Conservation (phyloP, 1,140 invertebrate species). For the Stegodyphus mimosarum region DNA sequence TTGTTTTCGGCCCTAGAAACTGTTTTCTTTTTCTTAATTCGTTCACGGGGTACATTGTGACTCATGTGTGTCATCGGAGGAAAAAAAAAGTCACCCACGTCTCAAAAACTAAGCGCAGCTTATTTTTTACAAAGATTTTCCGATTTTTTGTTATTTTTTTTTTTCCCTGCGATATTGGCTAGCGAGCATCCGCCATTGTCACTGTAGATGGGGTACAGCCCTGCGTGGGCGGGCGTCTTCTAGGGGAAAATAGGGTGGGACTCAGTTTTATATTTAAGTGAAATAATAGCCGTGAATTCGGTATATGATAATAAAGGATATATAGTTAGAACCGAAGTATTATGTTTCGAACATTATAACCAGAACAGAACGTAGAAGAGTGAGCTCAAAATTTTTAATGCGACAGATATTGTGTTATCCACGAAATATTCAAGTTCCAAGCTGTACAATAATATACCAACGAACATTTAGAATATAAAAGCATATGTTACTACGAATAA, state of each 20-base stretch:
- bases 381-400: no score
- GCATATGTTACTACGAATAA: no score
- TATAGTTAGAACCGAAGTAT: no score
- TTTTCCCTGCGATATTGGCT: constrained; percentile 3
- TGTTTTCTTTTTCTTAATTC: no score
- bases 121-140: neutral
- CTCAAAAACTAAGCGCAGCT: neutral
- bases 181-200: constrained; percentile 13
- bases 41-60: neutral
- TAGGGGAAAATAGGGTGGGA: constrained; percentile 29
- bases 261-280: neutral
- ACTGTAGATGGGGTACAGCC: constrained; percentile 16
- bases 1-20: constrained; percentile 17
- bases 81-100: constrained; percentile 47
- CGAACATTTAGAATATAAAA: no score
- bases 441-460: no score
- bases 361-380: no score
- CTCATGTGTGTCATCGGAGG: constrained; percentile 20
- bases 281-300: no score
- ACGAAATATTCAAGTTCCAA: no score
- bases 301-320: no score
- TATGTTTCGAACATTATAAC: no score
- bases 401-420: no score
- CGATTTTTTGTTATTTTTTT: constrained; percentile 6
- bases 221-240: constrained; percentile 18